Base-by-base conservation (phyloP, 2,888 invertebrate genomes). In the Hypomecis punctinalis region DNA sequence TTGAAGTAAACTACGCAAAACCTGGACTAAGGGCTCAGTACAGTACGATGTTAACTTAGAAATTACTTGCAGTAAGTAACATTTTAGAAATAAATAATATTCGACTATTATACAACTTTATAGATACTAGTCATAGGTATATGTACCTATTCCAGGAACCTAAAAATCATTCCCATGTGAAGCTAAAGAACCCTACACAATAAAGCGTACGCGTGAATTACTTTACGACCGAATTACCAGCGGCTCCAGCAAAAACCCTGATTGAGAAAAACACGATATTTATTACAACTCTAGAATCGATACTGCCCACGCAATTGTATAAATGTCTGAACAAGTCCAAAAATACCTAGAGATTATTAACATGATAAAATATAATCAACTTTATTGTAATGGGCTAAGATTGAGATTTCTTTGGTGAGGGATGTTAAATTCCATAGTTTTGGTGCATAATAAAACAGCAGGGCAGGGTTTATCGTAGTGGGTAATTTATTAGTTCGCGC, bases 401-500 rank as follows among this genome's bases (percentile, higher is more conserved):
- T 54, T 56, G 7, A 53, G 6, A 55, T 54, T 65, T 8, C n/a
- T 5, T 35, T 46, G 37, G 7, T 8, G 23, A 7, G 8, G 55
- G n/a, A 48, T 42, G n/a, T 56, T 35, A 47, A 52, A 53, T 60
- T 62, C 43, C 63, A 56, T 66, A 58, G 56, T 54, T 61, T 56
- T 60, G 53, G 53, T 68, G 60, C 63, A 61, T 67, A 63, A 67
- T 63, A 67, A 66, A 69, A 65, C 58, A 65, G 60, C 67, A 51
- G 61, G 63, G 64, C 63, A 61, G 60, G 64, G 58, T 58, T 60
- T 70, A 70, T 68, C 72, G 66, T 60, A 47, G 60, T 51, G 54
- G 61, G 63, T 64, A 64, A 70, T 72, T 72, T 70, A 70, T 72
- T 65, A 65, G 63, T 59, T 69, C 64, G 70, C 66, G 64, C 66